Evolutionary conservation across 2,113 vertebrate genomes (phyloP), one percentile per base, ranked within the genome.

Genomic region (Anhinga rufa): DNA sequence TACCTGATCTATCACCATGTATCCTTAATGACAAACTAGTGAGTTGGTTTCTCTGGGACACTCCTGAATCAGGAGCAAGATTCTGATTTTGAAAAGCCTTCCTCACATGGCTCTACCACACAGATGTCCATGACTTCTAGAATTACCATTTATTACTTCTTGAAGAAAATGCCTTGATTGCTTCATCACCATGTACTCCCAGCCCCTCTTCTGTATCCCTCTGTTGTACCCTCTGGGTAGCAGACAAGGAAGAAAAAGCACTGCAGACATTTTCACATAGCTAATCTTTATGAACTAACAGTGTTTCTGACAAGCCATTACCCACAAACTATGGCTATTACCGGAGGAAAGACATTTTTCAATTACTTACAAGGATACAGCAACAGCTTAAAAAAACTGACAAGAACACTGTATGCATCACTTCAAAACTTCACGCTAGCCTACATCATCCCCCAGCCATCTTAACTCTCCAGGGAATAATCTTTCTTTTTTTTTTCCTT

Each of bases 271-370:
- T 89, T 91, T 85, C 88, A 90, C 83, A 60, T 10, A 94, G 72
- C 90, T 95, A 79, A 95, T 93, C 90, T 84, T 82, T 74, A 78
- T 74, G 91, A 93, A 91, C 82, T 72, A 88, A 82, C 60, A 58
- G 62, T 42, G 38, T 26, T 93, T 88, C 61, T 81, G 85, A 93
- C 74, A 97, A 95, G 82, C 52, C 80, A 92, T 88, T 96, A 95
- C 82, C 66, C n/a, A 95, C 62, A 69, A 95, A 94, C 61, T 90
- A 95, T n/a, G 89, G 61, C 48, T 91, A 77, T 65, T 89, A 93
- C 51, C 2, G 9, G 46, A 90, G 46, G 66, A 95, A 92, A 94
- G 58, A 29, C 60, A 92, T 92, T 96, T 90, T 90, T 95, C 88
- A 95, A 74, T 82, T 71, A 77, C 83, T 90, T 92, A 75, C 44